Base-by-base conservation (phyloP, 2,113 vertebrate species). In the Chlorodrepanis virens region DNA sequence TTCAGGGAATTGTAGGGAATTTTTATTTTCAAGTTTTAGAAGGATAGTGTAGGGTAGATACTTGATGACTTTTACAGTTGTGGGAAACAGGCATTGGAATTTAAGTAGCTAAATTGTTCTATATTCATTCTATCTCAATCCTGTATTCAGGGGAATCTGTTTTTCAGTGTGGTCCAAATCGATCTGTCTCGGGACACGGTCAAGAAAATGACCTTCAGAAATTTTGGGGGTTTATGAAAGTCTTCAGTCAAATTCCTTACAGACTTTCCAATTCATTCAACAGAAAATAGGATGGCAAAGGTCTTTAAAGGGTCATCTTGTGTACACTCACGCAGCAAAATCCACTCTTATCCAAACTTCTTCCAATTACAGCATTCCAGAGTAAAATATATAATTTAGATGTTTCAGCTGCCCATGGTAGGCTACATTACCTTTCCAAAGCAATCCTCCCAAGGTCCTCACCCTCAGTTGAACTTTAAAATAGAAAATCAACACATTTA, bases 381-480 rank as follows among this genome's bases (percentile, higher is more conserved):
- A 52, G 29, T 64, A 83, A 92, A 93, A 86, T 83, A 33, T 3
- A 22, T 71, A 83, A 93, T 90, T 94, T 83, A 78, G 59, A 83
- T 88, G 39, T 83, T 71, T 83, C 90, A 95, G 68, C 79, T 91
- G 50, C 27, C 88, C 87, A 40, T 40, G 42, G 20, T 67, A 76
- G 45, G n/a, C 29, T 42, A 71, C 69, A 91, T 90, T 91, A 67
- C 87, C 74, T 83, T 78, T 81, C 76, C 82, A 95, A 88, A 60
- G 22, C 49, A 94, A 81, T 85, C 47, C 14, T 92, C 44, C 70
- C 52, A 74, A 88, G 65, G 68, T 80, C 56, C 20, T 83, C 6
- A 10, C 44, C 80, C 88, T 88, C 56, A 68, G 17, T 0, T 90
- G 40, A 95, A 90, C 87, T 94, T 92, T 75, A 80, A 94, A 95